Conservation (phyloP, 2,888 invertebrate species). For the Chrysolina americana region DNA sequence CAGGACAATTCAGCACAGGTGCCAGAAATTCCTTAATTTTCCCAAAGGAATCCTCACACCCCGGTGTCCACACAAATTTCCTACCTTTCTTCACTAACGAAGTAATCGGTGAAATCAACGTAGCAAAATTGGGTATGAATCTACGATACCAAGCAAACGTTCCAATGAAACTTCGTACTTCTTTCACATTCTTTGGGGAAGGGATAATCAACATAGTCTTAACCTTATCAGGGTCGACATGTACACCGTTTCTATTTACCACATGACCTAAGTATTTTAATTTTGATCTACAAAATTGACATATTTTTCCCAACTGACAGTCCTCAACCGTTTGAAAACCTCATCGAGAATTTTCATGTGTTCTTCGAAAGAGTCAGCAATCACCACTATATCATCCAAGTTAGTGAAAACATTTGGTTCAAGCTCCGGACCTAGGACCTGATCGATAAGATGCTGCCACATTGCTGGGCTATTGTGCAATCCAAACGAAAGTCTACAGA, state of each 20-base stretch:
- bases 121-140: conserved; percentile 49
- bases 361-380: no score
- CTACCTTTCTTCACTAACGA: conserved; percentile 35
- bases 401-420: no score
- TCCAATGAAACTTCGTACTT: conserved; percentile 47
- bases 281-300: conserved; percentile 38
- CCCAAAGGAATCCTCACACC: conserved; percentile 44
- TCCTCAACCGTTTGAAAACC: background rate
- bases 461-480: no score
- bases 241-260: conserved; percentile 34
- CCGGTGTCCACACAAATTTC: conserved; percentile 43
- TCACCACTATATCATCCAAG: no score
- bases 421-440: no score
- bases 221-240: no score
- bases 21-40: no score
- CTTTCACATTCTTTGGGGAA: conserved; percentile 41
- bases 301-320: conserved; percentile 34
- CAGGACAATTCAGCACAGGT: no score
- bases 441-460: no score
- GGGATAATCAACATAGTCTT: conserved; percentile 39
- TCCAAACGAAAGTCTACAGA: no score
- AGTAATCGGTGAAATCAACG: conserved; percentile 39
- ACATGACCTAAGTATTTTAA: conserved; percentile 41
- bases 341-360: no score
- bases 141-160: conserved; percentile 50